Evolutionary conservation across 2,113 vertebrate genomes (phyloP), one percentile per base, ranked within the genome.

Genomic region (Atrichornis clamosus): DNA sequence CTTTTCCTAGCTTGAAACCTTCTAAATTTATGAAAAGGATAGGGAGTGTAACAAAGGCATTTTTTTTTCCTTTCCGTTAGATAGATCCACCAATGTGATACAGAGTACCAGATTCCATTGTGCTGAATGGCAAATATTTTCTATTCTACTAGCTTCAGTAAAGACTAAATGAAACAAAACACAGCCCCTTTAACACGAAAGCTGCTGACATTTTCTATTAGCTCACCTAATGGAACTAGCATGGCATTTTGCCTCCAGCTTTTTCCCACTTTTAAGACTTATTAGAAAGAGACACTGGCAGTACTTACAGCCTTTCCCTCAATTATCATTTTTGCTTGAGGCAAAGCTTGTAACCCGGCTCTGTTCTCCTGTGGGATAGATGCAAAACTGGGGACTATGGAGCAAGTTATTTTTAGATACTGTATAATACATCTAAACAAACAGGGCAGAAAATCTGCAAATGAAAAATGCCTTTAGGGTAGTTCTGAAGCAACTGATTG

Each of bases 161-260:
- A 76, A 64, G 76, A 56, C 9, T 53, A 87, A 67, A 33, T 67
- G 65, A 94, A 95, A 92, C n/a, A 80, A 91, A 92, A 53, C 65
- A 50, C 73, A 94, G 58, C 12, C 35, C 15, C 58, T 83, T 86
- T 70, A 88, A 75, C n/a, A 18, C 1, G 1, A 79, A 87, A 92
- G 68, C 16, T 82, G 60, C 65, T 94, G 91, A 95, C 65, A 89
- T 92, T 70, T 94, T 79, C 55, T 87, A 19, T 92, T 95, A 92
- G 32, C 30, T 95, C 39, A 67, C 9, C 19, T 74, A 84, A 82
- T 85, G 37, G 59, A 95, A 74, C 41, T 41, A 81, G 63, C 42
- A 84, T 20, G 4, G 28, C 42, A 63, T 84, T 93, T 95, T 89
- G 87, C 87, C 90, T 94, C 78, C 1, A 46, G 87, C 72, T 68